Conservation (phyloP, 2,888 invertebrate genomes). For the Achlya flavicornis region DNA sequence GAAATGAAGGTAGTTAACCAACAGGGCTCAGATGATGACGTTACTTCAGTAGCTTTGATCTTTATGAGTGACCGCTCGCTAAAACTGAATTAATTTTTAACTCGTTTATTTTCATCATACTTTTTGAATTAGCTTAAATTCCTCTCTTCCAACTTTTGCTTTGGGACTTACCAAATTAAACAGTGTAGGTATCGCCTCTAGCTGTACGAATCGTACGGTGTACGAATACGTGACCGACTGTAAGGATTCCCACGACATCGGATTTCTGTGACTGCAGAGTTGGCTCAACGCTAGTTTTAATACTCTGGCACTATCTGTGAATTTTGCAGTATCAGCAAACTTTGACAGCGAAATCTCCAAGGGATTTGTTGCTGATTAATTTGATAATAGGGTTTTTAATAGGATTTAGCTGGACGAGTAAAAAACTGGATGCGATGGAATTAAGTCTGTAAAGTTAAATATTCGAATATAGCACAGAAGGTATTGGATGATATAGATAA, state of each 20-base stretch:
- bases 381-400: slow-evolving; percentile 1
- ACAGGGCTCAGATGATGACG: too few relatives aligned
- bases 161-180: slow-evolving; percentile 36
- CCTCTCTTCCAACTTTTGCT: slow-evolving; percentile 15
- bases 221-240: slow-evolving; percentile 47
- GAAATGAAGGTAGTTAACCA: too few relatives aligned
- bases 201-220: slow-evolving; percentile 39
- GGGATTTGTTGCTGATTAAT: slow-evolving; percentile 6
- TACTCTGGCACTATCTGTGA: slow-evolving; percentile 4
- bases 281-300: slow-evolving; percentile 5
- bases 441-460: neutral
- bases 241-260: slow-evolving; percentile 33
- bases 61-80: too few relatives aligned
- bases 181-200: slow-evolving; percentile 49
- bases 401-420: neutral
- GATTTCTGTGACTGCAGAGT: neutral
- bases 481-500: too few relatives aligned
- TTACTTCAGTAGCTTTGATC: too few relatives aligned
- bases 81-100: too few relatives aligned
- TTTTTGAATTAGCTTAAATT: neutral
- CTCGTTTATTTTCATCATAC: too few relatives aligned
- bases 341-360: neutral
- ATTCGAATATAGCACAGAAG: too few relatives aligned
- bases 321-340: slow-evolving; percentile 1
- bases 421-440: neutral